phyloP scores from a whole-genome alignment of 2,888 invertebrate species.

The Apodemia mormo region DNA sequence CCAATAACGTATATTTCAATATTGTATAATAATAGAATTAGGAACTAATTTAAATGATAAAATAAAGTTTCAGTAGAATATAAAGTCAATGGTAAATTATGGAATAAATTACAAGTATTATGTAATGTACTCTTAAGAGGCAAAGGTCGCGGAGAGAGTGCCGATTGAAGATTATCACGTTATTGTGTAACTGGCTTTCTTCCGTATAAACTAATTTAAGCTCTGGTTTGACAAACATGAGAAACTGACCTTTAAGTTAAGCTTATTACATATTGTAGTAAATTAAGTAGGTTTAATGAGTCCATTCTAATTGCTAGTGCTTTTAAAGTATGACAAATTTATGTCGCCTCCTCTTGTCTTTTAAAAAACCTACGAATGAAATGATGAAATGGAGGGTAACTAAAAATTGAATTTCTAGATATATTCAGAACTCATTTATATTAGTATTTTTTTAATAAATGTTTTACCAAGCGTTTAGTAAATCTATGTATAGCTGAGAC shows the following conservation, averaged over 20 bases:
- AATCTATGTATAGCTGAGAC: too few species aligned
- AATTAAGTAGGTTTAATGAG: neutral
- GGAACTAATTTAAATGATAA: conserved; percentile 7
- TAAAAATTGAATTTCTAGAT: too few species aligned
- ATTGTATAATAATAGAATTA: neutral
- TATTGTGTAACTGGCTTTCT: conserved; percentile 10
- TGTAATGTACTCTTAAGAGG: neutral
- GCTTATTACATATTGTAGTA: neutral
- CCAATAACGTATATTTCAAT: neutral
- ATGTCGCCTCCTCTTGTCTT: too few species aligned
- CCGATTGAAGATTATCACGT: neutral
- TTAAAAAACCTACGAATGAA: too few species aligned
- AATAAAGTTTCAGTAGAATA: neutral
- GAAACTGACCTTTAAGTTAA: conserved; percentile 7
- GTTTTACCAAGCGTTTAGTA: too few species aligned
- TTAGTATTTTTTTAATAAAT: too few species aligned
- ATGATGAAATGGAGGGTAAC: too few species aligned
- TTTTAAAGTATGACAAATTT: too few species aligned
- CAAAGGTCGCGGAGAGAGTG: conserved; percentile 3
- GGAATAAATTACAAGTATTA: neutral
- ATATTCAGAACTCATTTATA: too few species aligned
- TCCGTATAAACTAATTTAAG: neutral
- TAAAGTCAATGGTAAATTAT: neutral
- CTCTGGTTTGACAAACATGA: conserved; percentile 10
- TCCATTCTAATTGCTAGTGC: neutral